Percentiles rank a stretch among this genome's conserved stretches.
These are phyloP conservation scores for Crossocerus cetratus DNA, from an alignment of 2,888 invertebrate genomes.

Conservation along the genomic window DNA sequence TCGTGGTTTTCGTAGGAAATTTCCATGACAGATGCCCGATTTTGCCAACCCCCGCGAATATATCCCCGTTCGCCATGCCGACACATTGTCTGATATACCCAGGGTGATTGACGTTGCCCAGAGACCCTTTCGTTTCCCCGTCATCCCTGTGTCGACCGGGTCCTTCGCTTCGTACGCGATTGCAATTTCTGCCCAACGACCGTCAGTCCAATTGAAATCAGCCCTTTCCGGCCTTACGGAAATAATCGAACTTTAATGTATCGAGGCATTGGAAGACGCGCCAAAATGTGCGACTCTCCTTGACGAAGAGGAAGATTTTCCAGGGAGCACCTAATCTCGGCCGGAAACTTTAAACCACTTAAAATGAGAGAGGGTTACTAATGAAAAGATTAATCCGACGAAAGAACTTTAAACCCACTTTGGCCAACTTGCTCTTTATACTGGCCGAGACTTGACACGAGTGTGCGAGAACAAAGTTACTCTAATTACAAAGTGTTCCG, in stretches of 20 bases:
- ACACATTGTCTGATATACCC: too few species aligned
- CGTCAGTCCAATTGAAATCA: too few species aligned
- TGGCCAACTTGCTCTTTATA: constrained; percentile 20
- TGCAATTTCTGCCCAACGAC: too few species aligned
- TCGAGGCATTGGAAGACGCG: background rate
- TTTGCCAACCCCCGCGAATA: constrained; percentile 50
- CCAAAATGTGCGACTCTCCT: background rate
- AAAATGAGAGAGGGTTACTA: constrained; percentile 23
- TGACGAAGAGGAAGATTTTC: background rate
- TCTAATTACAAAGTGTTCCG: constrained; percentile 33
- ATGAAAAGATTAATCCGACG: constrained; percentile 35
- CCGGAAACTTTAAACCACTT: constrained; percentile 11
- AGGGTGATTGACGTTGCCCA: too few species aligned
- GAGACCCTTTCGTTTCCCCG: too few species aligned
- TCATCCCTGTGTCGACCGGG: too few species aligned
- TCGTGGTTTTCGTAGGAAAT: constrained; percentile 57
- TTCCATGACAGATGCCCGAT: constrained; percentile 63
- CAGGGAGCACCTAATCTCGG: background rate
- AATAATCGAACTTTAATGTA: background rate
- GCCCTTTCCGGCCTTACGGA: too few species aligned
- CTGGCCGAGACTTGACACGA: constrained; percentile 24
- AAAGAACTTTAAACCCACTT: constrained; percentile 33
- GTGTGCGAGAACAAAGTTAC: constrained; percentile 30
- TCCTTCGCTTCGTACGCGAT: too few species aligned
- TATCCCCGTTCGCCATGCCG: constrained; percentile 21